A percentile compares a stretch with the other conserved stretches of the same genome.
These are phyloP conservation scores for Quadriops clusia DNA, from an alignment of 2,888 invertebrate genomes.

Conservation along the genomic window DNA sequence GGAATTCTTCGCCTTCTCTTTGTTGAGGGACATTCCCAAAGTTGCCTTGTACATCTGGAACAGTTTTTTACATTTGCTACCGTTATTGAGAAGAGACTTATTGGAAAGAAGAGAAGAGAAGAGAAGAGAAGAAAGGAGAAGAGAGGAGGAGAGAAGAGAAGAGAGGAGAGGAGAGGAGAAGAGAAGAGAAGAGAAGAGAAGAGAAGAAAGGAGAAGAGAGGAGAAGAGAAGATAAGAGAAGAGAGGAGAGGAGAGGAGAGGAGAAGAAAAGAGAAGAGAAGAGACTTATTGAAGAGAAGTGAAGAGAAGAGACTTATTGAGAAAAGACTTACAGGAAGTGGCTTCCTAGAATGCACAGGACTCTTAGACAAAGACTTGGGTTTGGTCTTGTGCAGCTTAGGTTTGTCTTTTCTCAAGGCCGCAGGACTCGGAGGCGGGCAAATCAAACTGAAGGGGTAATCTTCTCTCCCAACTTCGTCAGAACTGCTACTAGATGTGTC, in stretches of 20 bases:
- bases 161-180: no score
- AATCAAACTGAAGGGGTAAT: conserved; percentile 34
- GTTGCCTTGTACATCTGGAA: conserved; percentile 46
- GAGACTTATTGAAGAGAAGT: no score
- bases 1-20: conserved; percentile 20
- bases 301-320: no score
- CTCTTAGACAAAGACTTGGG: conserved; percentile 26
- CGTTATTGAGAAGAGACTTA: conserved; percentile 8
- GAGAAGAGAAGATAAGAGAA: no score
- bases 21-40: conserved; percentile 37
- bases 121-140: no score
- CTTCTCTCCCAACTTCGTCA: conserved; percentile 45
- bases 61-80: background rate
- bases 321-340: conserved; percentile 46
- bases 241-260: no score
- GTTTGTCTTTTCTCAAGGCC: conserved; percentile 36
- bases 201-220: no score
- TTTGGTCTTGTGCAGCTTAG: conserved; percentile 24
- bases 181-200: no score
- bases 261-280: no score
- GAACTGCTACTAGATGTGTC: conserved; percentile 63
- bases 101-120: conserved; percentile 11
- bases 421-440: conserved; percentile 66
- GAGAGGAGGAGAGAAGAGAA: no score
- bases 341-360: conserved; percentile 39